Conservation (phyloP, 2,113 vertebrate species). For the Regulus satrapa region DNA sequence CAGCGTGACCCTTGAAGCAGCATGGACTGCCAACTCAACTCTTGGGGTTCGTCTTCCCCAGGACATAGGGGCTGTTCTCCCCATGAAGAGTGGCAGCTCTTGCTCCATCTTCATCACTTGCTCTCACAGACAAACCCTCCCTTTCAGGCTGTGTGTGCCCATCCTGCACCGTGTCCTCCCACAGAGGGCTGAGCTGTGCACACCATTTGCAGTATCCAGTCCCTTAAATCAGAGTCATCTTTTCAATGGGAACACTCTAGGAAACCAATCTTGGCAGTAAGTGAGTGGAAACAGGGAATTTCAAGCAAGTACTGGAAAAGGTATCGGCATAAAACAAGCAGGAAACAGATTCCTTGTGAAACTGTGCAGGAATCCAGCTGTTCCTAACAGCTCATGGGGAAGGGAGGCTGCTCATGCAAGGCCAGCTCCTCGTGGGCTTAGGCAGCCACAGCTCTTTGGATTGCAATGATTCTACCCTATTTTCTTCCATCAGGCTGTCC, state of each 20-base stretch:
- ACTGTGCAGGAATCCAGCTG: not conserved
- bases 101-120: not conserved
- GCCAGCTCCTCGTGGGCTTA: not conserved
- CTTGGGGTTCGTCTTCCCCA: not conserved
- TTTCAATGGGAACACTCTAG: not conserved
- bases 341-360: not conserved
- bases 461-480: not conserved
- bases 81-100: not conserved
- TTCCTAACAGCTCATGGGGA: not conserved
- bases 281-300: not conserved
- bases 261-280: not conserved
- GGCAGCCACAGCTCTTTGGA: not conserved
- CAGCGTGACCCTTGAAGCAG: not conserved
- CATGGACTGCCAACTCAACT: not conserved
- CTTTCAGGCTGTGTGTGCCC: accelerated
- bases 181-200: not conserved
- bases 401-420: not conserved
- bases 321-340: not conserved
- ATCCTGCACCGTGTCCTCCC: not conserved
- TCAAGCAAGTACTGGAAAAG: not conserved
- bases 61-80: not conserved
- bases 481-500: not conserved
- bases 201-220: not conserved
- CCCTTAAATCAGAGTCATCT: not conserved
- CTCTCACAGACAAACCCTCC: not conserved